phyloP scores from a whole-genome alignment of 1,140 invertebrate species.

The Phymorhynchus buccinoides region DNA sequence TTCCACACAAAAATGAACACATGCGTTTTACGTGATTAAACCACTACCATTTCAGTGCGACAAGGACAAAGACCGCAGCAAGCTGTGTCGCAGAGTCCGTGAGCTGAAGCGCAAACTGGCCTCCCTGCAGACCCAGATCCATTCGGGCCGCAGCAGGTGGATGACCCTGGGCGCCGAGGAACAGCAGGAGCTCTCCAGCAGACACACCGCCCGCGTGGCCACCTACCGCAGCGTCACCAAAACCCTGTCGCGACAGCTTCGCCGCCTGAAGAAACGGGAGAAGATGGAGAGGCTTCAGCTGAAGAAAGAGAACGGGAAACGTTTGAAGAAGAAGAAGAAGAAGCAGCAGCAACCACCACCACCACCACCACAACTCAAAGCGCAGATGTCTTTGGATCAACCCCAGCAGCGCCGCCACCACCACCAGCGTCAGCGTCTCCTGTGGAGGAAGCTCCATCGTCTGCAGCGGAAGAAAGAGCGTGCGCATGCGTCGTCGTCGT shows the following conservation, averaged over 20 bases:
- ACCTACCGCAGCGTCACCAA: constrained; percentile 41
- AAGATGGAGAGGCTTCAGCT: constrained; percentile 2
- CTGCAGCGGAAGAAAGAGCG: neutral
- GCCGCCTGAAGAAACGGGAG: constrained; percentile 27
- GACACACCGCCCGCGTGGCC: constrained; percentile 22
- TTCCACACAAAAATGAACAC: too few species aligned
- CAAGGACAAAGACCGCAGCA: neutral
- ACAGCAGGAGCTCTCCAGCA: constrained; percentile 17
- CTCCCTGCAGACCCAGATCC: constrained; percentile 32
- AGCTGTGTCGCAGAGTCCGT: constrained; percentile 35
- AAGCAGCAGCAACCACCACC: neutral
- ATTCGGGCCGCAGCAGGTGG: constrained; percentile 35
- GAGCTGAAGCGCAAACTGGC: constrained; percentile 32
- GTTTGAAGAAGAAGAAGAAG: neutral
- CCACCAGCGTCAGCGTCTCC: too few species aligned
- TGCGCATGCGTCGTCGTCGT: neutral
- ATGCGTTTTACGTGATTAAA: neutral
- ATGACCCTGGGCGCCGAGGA: constrained; percentile 31
- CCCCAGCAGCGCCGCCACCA: too few species aligned
- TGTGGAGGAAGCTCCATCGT: neutral
- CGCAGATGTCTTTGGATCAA: too few species aligned
- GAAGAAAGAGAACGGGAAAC: constrained; percentile 32
- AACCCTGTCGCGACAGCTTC: constrained; percentile 21
- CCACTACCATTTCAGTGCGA: constrained; percentile 41
- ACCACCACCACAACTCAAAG: too few species aligned